Evolutionary conservation across 1,140 invertebrate species (phyloP).

Genomic region (Lanistes nyassanus): DNA sequence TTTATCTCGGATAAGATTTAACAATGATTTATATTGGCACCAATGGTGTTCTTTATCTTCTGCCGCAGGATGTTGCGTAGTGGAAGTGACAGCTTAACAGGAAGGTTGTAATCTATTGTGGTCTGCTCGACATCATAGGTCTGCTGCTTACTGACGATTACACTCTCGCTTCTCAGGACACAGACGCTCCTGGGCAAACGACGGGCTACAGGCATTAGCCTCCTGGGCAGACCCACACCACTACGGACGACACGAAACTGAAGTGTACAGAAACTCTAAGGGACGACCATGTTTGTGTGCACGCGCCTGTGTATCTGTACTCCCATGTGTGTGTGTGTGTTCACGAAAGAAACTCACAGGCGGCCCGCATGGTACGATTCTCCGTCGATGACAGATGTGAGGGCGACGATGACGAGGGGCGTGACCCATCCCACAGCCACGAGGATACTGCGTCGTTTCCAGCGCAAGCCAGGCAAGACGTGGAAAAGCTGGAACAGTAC

Average conservation of each 20-base stretch:
- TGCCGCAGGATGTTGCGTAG: no score
- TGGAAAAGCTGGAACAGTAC: conserved; percentile 23
- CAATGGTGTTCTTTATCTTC: no score
- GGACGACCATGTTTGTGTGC: neutral
- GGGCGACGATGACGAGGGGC: conserved; percentile 36
- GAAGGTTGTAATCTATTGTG: no score
- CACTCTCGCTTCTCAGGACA: no score
- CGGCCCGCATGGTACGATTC: conserved; percentile 30
- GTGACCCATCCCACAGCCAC: conserved; percentile 34
- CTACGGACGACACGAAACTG: no score
- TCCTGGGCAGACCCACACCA: neutral
- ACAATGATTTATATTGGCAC: no score
- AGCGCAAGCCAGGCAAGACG: conserved; percentile 19
- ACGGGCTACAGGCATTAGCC: neutral
- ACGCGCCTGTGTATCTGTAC: neutral
- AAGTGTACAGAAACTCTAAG: no score
- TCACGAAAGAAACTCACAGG: conserved; percentile 30
- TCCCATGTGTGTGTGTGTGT: neutral
- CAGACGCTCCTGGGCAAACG: no score
- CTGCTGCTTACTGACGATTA: no score
- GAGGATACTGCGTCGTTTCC: conserved; percentile 24
- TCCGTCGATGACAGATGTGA: conserved; percentile 36
- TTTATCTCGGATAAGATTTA: no score
- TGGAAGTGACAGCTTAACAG: no score
- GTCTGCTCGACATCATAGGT: no score